These are phyloP conservation scores for Tragelaphus imberbis DNA, from an alignment of 2,113 vertebrate species.

Conservation along the genomic window DNA sequence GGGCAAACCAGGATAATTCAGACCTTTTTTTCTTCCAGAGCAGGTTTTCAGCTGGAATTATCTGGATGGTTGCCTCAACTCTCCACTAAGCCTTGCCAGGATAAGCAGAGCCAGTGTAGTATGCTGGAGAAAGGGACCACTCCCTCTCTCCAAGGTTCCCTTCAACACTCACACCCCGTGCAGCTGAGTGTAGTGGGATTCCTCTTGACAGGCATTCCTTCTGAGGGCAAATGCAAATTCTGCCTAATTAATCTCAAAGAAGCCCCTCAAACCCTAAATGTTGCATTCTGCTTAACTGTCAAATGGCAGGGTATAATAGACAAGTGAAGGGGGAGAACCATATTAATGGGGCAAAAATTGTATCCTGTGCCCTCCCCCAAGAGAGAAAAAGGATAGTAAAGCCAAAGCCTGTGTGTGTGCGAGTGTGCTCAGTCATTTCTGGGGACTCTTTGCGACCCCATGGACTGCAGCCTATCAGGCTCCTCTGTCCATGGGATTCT, in stretches of 20 bases:
- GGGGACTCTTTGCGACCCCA: background rate
- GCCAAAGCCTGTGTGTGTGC: background rate
- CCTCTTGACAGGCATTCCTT: constrained; percentile 36
- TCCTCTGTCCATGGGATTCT: background rate
- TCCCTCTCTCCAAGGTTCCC: constrained; percentile 59
- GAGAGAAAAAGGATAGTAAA: background rate
- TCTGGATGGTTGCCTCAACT: constrained; percentile 66
- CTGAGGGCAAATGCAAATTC: constrained; percentile 24
- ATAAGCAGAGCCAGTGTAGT: constrained; percentile 65
- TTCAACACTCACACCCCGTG: constrained; percentile 54
- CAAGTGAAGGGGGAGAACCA: constrained; percentile 2
- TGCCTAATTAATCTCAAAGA: constrained; percentile 16
- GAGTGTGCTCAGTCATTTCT: background rate
- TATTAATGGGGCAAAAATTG: background rate
- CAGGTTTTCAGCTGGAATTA: constrained; percentile 63
- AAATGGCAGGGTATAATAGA: constrained; percentile 18
- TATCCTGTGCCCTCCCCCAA: background rate
- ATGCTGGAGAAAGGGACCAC: constrained; percentile 53
- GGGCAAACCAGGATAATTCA: constrained; percentile 70
- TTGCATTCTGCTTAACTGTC: background rate
- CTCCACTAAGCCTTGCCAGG: constrained; percentile 68
- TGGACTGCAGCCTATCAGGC: background rate
- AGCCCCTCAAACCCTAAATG: background rate
- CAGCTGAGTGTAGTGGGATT: constrained; percentile 37
- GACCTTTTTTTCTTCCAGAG: constrained; percentile 62